Evolutionary conservation across 2,888 invertebrate species (phyloP).

Genomic region (Pterostichus madidus): DNA sequence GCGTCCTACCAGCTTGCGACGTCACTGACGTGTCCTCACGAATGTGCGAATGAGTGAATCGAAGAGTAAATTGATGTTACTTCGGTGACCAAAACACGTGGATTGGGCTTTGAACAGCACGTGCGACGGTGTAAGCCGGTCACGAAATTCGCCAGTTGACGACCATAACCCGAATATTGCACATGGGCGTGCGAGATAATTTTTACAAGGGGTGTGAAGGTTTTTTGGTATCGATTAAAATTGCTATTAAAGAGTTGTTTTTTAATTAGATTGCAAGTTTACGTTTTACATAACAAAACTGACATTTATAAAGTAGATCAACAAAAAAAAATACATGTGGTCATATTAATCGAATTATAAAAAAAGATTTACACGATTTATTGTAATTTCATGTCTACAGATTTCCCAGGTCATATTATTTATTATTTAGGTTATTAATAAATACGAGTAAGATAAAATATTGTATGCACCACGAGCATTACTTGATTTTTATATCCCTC

Average conservation of each 20-base stretch:
- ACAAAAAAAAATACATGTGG: not conserved
- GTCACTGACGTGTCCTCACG: constrained; percentile 24
- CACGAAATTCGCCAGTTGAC: constrained; percentile 55
- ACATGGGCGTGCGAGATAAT: not conserved
- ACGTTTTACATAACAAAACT: constrained; percentile 5
- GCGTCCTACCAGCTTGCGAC: not conserved
- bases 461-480: no score
- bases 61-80: constrained; percentile 22
- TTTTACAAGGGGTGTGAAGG: not conserved
- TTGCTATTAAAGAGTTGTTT: not conserved
- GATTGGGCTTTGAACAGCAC: constrained; percentile 28
- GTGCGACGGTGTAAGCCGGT: constrained; percentile 57
- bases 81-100: constrained; percentile 48
- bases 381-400: not conserved
- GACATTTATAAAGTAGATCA: constrained; percentile 45
- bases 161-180: constrained; percentile 61
- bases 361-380: not conserved
- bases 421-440: no score
- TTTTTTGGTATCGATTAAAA: not conserved
- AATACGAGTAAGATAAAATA: no score
- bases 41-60: constrained; percentile 15
- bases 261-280: constrained; percentile 3
- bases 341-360: not conserved
- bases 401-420: no score
- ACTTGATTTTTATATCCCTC: no score